Evolutionary conservation across 2,113 vertebrate species (phyloP), one percentile per base, ranked within the genome.

Genomic region (Bos indicus): DNA sequence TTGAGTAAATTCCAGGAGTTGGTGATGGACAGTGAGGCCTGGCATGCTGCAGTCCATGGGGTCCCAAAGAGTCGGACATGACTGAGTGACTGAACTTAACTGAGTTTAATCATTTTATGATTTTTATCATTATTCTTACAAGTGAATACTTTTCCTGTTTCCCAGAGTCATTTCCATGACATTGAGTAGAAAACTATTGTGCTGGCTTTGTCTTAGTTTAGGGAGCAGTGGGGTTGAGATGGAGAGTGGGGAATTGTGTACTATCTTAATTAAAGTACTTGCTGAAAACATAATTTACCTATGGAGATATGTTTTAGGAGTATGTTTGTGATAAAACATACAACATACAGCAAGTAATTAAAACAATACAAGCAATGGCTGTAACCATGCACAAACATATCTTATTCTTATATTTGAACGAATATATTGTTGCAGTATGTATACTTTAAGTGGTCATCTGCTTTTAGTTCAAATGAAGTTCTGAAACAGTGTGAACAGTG

Each of bases 21-120:
- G 67, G 19, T 74, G 67, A 40, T 40, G 36, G 36, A 74, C 36
- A 23, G 36, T 36, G 67, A 74, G 36, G 67, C 21, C 67, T 71
- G 67, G 36, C 19, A 3, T 74, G 10, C 67, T 74, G 36, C 19
- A 2, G 21, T 74, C 36, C 11, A 13, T 40, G 36, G n/a, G 36
- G 5, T 40, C 0, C 0, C 67, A 40, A 74, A 74, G 19, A 71
- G n/a, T 3, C 1, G 0, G 19, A 74, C 10, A 74, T 0, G 5
- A 40, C 10, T 74, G 67, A 40, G 36, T 0, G 0, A 74, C 10
- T 23, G 67, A 74, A 40, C 67, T 74, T 19, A 74, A 40, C 67
- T 40, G n/a, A 93, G 23, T 28, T 81, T 54, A 88, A 52, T 56
- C 6, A 71, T 59, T 94, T 67, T 59, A 48, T 82, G 36, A 26